Base-by-base conservation (phyloP, 2,888 invertebrate species). In the Drosophila suboccidentalis region DNA sequence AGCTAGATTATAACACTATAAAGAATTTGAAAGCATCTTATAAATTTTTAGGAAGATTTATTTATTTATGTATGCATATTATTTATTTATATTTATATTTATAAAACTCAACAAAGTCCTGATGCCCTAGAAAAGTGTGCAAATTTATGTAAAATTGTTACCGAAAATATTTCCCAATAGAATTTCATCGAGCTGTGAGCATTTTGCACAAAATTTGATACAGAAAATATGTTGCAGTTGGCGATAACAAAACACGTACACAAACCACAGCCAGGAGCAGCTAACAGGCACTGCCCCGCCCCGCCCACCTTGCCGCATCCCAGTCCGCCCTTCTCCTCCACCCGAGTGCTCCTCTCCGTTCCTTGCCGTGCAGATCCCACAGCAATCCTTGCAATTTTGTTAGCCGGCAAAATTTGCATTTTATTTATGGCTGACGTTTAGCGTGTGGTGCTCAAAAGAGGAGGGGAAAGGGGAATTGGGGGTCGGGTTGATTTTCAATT, bases 341-440 rank as follows among this genome's bases (percentile, higher is more conserved):
- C 19, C 29, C 15, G 26, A 15, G n/a, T 26, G 22, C 36, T 46
- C 1, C 22, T n/a, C 15, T 38, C 1, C 22, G 6, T 15, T 32
- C 11, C 13, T 26, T 38, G 6, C 46, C 13, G 34, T 38, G 6
- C 46, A 32, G 41, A 46, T 55, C 46, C 47, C 75, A 46, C 36
- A 58, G 75, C 68, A 75, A 75, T 75, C 68, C 71, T 63, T 78
- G 82, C 86, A 84, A 84, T 85, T 86, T 82, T 71, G 71, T 82
- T 82, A 75, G 72, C 55, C 32, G 43, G 54, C 69, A 62, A 75
- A 74, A 72, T 86, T 78, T 76, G 74, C 84, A 82, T 80, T 82
- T 85, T 84, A 86, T 83, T 86, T 84, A 86, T 84, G 84, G 74
- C 85, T 70, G 76, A 85, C 83, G 85, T 85, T 83, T 85, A 83